Evolutionary conservation across 1,140 invertebrate species (phyloP), one percentile per base, ranked within the genome.

Genomic region (Drosophila prosaltans): DNA sequence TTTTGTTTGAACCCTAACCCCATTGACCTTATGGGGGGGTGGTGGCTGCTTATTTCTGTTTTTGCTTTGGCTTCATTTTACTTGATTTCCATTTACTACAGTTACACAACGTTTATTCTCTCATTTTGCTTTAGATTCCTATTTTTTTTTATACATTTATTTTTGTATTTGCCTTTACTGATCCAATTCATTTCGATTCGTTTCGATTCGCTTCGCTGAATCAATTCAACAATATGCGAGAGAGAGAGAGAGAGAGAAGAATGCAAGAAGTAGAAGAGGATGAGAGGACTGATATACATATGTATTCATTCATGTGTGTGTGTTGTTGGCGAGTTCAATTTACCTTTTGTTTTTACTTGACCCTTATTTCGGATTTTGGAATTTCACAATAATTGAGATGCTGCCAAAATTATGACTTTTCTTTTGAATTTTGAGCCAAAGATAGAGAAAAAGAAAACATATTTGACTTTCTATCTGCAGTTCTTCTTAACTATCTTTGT

Each of bases 301-400:
- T 39, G 36, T 39, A 40, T 3, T 11, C 10, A 40, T 2, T 51
- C 21, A 48, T 24, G n/a, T 3, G 2, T 24, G 45, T 48, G 8
- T 48, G 45, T 24, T 51, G 32, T 36, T 36, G 32, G 32, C n/a
- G 21, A 51, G 21, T 51, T 24, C 16, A 8, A 24, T 48, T 26
- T 51, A 24, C 45, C 45, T 51, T 51, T 51, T 51, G 45, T 51
- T 26, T 8, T 26, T 36, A 36, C 1, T 8, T 51, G 24, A 51
- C 24, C 8, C 21, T 16, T 51, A 51, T 26, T 24, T 26, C 1
- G 6, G 8, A 4, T 21, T 26, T 26, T 26, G 21, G 9, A 26
- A 10, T 10, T 51, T 51, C 21, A 51, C 21, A 21, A 51, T 51
- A 51, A 51, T 51, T 51, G 45, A 51, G 45, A 51, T 51, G 45